Evolutionary conservation across 2,888 invertebrate genomes (phyloP).

Genomic region (Phania funesta): DNA sequence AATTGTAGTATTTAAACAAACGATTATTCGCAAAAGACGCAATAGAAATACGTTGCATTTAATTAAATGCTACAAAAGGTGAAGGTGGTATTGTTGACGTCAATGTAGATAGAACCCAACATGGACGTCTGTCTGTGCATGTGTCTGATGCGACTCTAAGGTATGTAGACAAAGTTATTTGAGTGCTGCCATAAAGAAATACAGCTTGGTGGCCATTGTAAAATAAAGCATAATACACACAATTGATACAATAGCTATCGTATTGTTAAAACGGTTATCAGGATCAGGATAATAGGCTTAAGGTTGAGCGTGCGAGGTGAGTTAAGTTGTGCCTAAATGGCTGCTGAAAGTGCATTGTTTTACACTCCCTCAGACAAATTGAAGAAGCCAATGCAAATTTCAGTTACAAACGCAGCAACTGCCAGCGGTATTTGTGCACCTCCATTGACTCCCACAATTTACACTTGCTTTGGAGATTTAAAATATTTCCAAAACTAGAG

Average conservation of each 20-base stretch:
- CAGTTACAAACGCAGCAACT: no score
- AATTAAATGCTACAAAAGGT: conserved; percentile 29
- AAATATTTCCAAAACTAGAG: no score
- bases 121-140: background rate
- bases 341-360: no score
- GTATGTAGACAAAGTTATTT: background rate
- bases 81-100: background rate
- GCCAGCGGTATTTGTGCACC: no score
- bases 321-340: no score
- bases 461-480: no score
- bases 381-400: no score
- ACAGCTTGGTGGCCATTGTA: background rate
- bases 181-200: background rate
- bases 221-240: background rate
- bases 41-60: conserved; percentile 44
- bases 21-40: conserved; percentile 14
- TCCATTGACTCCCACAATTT: no score
- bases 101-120: background rate
- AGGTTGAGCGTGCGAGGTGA: conserved; percentile 5
- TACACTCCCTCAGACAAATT: no score
- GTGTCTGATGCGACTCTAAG: background rate
- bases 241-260: conserved; percentile 8
- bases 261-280: conserved; percentile 41
- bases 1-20: conserved; percentile 13
- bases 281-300: conserved; percentile 38